These are phyloP conservation scores for Odocoileus hemionus DNA, from an alignment of 2,113 vertebrate species.

Conservation along the genomic window DNA sequence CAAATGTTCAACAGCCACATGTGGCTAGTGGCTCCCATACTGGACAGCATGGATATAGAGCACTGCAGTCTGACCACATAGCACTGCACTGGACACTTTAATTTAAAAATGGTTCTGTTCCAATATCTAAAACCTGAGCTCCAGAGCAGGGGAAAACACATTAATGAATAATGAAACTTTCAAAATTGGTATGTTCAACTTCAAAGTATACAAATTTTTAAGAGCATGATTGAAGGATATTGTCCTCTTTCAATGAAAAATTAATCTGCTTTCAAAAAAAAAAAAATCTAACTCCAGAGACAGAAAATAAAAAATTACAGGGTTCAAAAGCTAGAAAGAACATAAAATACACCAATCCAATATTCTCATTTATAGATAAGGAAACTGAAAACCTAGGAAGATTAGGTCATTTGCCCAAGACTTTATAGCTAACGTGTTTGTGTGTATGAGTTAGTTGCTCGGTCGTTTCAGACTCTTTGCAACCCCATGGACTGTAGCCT, in stretches of 20 bases:
- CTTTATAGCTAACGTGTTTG: background rate
- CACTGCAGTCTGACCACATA: background rate
- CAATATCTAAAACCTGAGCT: background rate
- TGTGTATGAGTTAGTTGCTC: background rate
- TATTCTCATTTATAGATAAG: background rate
- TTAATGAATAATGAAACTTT: background rate
- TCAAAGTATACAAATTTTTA: background rate
- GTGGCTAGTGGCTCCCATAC: background rate
- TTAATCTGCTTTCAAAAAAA: background rate
- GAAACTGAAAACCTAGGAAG: background rate
- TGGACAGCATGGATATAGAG: background rate
- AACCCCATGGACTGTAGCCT: background rate
- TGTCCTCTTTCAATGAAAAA: background rate
- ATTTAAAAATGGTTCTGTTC: background rate
- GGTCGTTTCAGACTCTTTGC: background rate
- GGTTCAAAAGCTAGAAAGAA: background rate
- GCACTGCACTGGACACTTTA: background rate
- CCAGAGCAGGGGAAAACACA: background rate
- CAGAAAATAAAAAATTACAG: background rate
- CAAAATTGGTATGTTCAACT: background rate
- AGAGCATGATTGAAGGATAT: background rate
- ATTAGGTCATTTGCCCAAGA: background rate
- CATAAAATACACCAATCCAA: background rate
- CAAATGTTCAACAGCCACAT: background rate
- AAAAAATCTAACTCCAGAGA: background rate